Conservation (phyloP, 2,113 vertebrate genomes). For the Chloebia gouldiae region DNA sequence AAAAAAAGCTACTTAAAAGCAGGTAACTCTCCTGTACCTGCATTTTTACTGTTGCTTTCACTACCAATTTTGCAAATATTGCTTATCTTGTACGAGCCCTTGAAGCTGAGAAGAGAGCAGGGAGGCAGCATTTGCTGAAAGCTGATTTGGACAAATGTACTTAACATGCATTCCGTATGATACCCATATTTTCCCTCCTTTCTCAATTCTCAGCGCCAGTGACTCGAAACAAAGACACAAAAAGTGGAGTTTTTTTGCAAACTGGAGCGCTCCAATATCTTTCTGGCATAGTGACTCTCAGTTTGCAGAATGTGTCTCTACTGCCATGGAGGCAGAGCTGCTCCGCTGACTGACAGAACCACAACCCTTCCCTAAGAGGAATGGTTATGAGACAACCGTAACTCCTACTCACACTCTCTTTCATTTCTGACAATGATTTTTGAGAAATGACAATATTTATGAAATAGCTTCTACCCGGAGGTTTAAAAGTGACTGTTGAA, state of each 20-base stretch:
- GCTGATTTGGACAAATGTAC: not conserved
- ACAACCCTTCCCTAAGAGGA: not conserved
- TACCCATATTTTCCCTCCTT: not conserved
- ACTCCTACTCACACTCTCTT: not conserved
- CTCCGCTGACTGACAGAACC: constrained; percentile 22
- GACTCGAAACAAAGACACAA: not conserved
- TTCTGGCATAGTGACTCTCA: not conserved
- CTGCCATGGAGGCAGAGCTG: constrained; percentile 29
- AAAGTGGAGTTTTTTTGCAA: not conserved
- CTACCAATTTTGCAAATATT: not conserved
- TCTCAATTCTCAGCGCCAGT: not conserved
- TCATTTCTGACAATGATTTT: not conserved
- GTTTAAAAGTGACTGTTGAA: not conserved
- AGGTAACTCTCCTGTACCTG: not conserved
- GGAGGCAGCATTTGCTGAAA: not conserved
- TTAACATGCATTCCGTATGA: not conserved
- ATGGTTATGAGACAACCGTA: not conserved
- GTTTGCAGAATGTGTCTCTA: not conserved
- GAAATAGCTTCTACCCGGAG: not conserved
- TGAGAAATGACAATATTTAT: not conserved
- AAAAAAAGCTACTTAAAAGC: not conserved
- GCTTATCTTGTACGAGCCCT: not conserved
- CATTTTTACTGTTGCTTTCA: not conserved
- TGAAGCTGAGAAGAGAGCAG: not conserved
- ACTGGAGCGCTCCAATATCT: not conserved